Percentiles rank a stretch among this genome's conserved stretches.
Evolutionary conservation across 1,140 invertebrate genomes (phyloP).

Genomic region (Drosophila truncata): DNA sequence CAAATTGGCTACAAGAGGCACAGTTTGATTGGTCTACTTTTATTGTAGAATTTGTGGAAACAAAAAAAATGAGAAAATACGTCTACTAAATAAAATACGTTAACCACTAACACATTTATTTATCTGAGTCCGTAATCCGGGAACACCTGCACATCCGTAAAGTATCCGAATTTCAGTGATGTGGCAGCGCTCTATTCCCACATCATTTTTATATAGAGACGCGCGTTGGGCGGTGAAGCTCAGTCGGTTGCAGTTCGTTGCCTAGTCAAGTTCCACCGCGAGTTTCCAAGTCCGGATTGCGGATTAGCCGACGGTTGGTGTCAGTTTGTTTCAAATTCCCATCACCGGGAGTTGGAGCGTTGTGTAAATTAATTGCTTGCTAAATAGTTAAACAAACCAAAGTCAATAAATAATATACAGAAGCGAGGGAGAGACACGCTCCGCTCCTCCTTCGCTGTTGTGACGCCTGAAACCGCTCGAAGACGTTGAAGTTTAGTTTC

Average conservation of each 20-base stretch:
- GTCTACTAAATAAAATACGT: too few species aligned
- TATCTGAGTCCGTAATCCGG: not conserved
- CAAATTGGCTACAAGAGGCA: too few species aligned
- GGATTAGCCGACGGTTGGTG: slow-evolving; percentile 27
- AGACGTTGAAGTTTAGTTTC: slow-evolving; percentile 28
- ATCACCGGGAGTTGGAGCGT: slow-evolving; percentile 33
- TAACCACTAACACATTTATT: too few species aligned
- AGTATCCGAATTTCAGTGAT: slow-evolving; percentile 20
- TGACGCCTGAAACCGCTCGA: slow-evolving; percentile 7
- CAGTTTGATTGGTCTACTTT: too few species aligned
- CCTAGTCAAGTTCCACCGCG: slow-evolving; percentile 42
- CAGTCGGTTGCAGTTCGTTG: slow-evolving; percentile 55
- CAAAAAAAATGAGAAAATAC: too few species aligned
- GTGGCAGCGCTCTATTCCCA: slow-evolving; percentile 7
- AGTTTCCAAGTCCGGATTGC: slow-evolving; percentile 17
- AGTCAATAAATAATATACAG: slow-evolving; percentile 22
- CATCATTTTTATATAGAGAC: slow-evolving; percentile 51
- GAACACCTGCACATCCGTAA: not conserved
- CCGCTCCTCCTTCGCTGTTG: slow-evolving; percentile 9
- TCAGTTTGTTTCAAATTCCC: slow-evolving; percentile 50
- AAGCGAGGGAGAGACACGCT: not conserved
- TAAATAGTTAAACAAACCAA: slow-evolving; percentile 45
- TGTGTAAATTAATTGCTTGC: slow-evolving; percentile 48
- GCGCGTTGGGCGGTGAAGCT: slow-evolving; percentile 15
- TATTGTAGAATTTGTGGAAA: too few species aligned